phyloP scores from a whole-genome alignment of 2,888 invertebrate genomes.

The Brachycybe producta region DNA sequence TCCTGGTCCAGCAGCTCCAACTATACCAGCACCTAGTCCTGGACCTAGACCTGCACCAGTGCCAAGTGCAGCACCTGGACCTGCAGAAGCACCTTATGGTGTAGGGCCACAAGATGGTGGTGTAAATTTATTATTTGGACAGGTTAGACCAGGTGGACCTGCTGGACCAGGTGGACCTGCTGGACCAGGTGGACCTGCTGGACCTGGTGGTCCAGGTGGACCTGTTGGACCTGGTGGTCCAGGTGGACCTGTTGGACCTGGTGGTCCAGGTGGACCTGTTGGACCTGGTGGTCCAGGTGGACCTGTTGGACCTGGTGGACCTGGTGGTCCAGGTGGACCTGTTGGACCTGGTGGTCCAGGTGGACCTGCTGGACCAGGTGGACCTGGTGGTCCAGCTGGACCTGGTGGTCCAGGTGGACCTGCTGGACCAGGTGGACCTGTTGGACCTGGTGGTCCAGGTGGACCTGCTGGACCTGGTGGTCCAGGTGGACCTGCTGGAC shows the following conservation, averaged over 20 bases:
- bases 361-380: no score
- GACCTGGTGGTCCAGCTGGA: neutral
- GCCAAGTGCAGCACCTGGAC: neutral
- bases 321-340: neutral
- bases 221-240: neutral
- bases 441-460: neutral
- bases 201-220: neutral
- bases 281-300: neutral
- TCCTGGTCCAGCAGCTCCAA: neutral
- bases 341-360: neutral
- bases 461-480: constrained; percentile 7
- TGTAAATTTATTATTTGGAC: neutral
- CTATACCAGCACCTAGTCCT: neutral
- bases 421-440: neutral
- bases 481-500: neutral
- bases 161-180: neutral
- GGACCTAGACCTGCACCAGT: constrained; percentile 1
- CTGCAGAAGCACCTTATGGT: neutral
- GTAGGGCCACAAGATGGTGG: neutral
- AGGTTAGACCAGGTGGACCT: neutral
- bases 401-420: neutral
- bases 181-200: neutral
- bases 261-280: neutral
- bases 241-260: neutral
- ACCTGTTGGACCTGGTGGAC: constrained; percentile 1